phyloP scores from a whole-genome alignment of 2,888 invertebrate species.

The Drosophila niveifrons region DNA sequence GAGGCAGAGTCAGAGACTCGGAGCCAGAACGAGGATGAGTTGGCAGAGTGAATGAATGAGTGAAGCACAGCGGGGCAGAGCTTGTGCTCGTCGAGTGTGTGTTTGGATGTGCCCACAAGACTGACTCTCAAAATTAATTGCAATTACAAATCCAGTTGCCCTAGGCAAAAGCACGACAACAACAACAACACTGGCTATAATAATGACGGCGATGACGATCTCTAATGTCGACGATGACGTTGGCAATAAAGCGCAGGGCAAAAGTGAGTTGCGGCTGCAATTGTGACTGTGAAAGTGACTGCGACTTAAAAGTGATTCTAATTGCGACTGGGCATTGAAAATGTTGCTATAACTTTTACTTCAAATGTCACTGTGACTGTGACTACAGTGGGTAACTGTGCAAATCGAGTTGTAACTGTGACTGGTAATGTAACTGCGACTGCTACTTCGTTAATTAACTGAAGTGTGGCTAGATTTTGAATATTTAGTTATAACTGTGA shows the following conservation, averaged over 20 bases:
- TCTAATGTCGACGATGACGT: slow-evolving; percentile 53
- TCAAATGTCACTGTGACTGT: slow-evolving; percentile 6
- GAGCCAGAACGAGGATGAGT: slow-evolving; percentile 44
- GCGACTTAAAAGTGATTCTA: not conserved
- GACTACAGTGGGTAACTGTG: slow-evolving; percentile 9
- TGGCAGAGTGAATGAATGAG: slow-evolving; percentile 28
- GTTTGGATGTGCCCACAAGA: slow-evolving; percentile 11
- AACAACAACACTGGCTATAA: slow-evolving; percentile 7
- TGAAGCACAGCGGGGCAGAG: slow-evolving; percentile 9
- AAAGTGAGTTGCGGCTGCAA: not conserved
- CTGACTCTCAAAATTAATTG: slow-evolving; percentile 60
- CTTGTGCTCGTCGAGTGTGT: not conserved
- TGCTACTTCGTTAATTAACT: slow-evolving; percentile 2
- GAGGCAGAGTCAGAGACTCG: slow-evolving; percentile 2
- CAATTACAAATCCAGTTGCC: slow-evolving; percentile 62
- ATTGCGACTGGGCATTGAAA: slow-evolving; percentile 10
- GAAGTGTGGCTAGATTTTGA: not conserved
- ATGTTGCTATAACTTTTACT: slow-evolving; percentile 22
- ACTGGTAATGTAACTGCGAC: slow-evolving; percentile 1
- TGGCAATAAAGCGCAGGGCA: slow-evolving; percentile 30
- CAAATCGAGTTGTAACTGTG: slow-evolving; percentile 13
- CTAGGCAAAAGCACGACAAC: slow-evolving; percentile 22
- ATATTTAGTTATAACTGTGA: not conserved
- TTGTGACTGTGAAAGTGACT: slow-evolving; percentile 26
- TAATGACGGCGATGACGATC: slow-evolving; percentile 28